Base-by-base conservation (phyloP, 2,888 invertebrate genomes). In the Caradrina kadenii region DNA sequence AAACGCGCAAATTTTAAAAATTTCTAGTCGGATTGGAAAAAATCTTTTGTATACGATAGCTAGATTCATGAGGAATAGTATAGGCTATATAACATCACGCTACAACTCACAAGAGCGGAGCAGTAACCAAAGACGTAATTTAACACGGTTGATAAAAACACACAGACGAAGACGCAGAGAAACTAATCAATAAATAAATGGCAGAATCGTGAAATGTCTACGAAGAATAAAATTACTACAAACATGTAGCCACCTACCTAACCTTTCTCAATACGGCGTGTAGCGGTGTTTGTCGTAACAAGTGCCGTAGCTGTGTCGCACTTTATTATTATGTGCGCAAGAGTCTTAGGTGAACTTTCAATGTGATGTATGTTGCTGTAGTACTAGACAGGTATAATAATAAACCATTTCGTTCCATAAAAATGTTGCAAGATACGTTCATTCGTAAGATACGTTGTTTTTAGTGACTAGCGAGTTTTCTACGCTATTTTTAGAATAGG, bases 191-290 rank as follows among this genome's bases (percentile, higher is more conserved):
- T 53, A 42, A 42, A 75, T 49, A n/a, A 58, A 75, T 42, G 35
- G 54, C 13, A 35, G 48, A 75, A 58, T 71, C 71, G 60, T 65
- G 59, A 67, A 60, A 73, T 73, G 31, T 77, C 49, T 77, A 45
- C 31, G 13, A 2, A 42, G 50, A 73, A 60, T 73, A 55, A 31
- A 60, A 56, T 63, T 42, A 53, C 48, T 62, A 49, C 59, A 54
- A 35, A 60, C 59, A 62, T 17, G 59, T 35, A 60, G 19, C 60
- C 31, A 72, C 59, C 62, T 64, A 64, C 55, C 52, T 67, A 75
- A 78, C 61, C 75, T 75, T 49, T 21, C 77, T 63, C 50, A 66
- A 79, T 58, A 79, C 45, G 80, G 73, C 19, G 54, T 63, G 76
- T 59, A 80, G 76, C 80, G 19, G 48, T 64, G 55, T 52, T 5